phyloP scores from a whole-genome alignment of 2,113 vertebrate species.

The Machaerirhynchus nigripectus region DNA sequence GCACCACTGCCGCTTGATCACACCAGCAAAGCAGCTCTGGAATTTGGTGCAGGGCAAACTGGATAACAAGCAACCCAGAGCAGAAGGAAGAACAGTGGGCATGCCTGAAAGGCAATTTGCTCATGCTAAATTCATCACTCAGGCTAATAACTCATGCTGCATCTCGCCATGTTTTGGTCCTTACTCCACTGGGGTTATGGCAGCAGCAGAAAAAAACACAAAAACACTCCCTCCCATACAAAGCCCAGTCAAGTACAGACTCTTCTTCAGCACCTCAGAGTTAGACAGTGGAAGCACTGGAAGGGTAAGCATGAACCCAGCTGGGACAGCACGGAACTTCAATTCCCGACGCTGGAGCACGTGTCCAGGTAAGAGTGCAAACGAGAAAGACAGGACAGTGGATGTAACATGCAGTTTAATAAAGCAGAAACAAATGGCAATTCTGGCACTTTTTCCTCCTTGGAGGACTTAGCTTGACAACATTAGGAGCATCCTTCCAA shows the following conservation, averaged over 20 bases:
- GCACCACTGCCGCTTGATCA: neutral
- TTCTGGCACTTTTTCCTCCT: neutral
- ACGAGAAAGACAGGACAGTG: neutral
- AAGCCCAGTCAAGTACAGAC: neutral
- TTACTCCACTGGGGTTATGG: neutral
- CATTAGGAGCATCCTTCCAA: neutral
- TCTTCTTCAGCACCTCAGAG: neutral
- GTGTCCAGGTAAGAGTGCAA: neutral
- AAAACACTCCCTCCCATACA: neutral
- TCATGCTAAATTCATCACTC: neutral
- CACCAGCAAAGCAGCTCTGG: neutral
- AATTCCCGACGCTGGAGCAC: rapidly evolving
- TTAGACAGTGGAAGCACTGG: rapidly evolving
- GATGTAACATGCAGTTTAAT: neutral
- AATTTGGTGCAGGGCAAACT: neutral
- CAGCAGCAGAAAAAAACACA: neutral
- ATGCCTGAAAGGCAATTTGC: neutral
- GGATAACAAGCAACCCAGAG: neutral
- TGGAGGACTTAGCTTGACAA: neutral
- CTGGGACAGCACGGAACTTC: neutral
- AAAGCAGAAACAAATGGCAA: neutral
- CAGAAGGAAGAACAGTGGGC: neutral
- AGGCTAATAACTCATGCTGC: neutral
- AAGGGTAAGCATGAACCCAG: rapidly evolving
- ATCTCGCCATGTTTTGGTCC: rapidly evolving